phyloP scores from a whole-genome alignment of 2,888 invertebrate species.

The Tyria jacobaeae region DNA sequence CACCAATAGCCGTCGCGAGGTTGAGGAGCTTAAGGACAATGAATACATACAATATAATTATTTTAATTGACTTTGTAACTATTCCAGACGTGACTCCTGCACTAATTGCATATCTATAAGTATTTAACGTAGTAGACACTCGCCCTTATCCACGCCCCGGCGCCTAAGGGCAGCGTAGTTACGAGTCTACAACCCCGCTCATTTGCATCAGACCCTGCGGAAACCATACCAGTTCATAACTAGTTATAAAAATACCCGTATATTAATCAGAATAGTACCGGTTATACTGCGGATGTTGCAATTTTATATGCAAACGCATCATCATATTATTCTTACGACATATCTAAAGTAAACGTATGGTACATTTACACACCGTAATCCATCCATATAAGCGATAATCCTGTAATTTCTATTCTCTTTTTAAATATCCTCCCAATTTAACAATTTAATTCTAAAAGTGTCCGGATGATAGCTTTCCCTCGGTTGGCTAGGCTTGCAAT shows the following conservation, averaged over 20 bases:
- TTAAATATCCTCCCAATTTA: too few relatives aligned
- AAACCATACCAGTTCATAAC: constrained; percentile 39
- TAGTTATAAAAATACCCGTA: constrained; percentile 34
- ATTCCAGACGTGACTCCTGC: background rate
- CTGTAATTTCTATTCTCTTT: too few relatives aligned
- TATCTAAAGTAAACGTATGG: too few relatives aligned
- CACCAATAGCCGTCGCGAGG: too few relatives aligned
- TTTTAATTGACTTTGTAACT: background rate
- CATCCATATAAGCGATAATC: too few relatives aligned
- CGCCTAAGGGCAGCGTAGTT: constrained; percentile 28
- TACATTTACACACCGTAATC: too few relatives aligned
- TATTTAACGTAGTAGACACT: background rate
- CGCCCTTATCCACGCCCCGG: background rate
- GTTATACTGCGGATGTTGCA: constrained; percentile 6
- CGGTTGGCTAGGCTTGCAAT: too few relatives aligned
- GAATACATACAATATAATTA: background rate
- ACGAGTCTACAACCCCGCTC: constrained; percentile 16
- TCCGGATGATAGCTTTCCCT: too few relatives aligned
- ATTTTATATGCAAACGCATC: background rate
- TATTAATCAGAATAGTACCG: constrained; percentile 34
- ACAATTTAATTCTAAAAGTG: too few relatives aligned
- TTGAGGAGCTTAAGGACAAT: background rate
- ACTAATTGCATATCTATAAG: background rate
- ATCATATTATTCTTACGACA: too few relatives aligned
- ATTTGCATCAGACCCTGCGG: constrained; percentile 46